These are phyloP conservation scores for Geothlypis trichas DNA, from an alignment of 2,113 vertebrate genomes.

Conservation along the genomic window DNA sequence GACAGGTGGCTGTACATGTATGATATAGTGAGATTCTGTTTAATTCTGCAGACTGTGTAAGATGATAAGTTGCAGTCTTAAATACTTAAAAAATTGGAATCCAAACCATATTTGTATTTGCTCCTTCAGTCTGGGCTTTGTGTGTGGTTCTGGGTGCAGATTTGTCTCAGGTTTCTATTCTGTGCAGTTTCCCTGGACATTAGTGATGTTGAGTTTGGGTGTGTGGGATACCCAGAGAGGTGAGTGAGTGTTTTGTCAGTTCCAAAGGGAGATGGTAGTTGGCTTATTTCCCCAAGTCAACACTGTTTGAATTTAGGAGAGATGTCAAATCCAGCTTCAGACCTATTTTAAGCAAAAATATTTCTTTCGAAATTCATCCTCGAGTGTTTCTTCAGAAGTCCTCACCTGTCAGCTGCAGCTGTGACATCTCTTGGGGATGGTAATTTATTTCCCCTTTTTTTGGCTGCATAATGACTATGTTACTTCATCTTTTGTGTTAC, in stretches of 20 bases:
- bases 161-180: neutral
- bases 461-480: neutral
- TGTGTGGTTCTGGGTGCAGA: neutral
- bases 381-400: neutral
- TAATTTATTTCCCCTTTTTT: constrained; percentile 15
- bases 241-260: neutral
- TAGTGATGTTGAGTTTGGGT: accelerated
- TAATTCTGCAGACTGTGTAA: neutral
- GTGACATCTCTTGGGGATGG: neutral
- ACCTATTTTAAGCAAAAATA: neutral
- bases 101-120: neutral
- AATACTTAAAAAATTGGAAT: neutral
- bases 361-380: neutral
- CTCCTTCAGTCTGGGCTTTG: neutral
- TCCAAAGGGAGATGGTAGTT: neutral
- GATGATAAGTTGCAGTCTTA: neutral
- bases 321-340: neutral
- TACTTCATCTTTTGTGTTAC: neutral
- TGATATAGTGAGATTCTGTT: neutral
- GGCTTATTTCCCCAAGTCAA: neutral
- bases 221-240: neutral
- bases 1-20: neutral
- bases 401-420: neutral
- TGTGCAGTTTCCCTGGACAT: neutral
- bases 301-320: neutral